phyloP scores from a whole-genome alignment of 2,888 invertebrate species.

The Spilosoma lubricipeda region DNA sequence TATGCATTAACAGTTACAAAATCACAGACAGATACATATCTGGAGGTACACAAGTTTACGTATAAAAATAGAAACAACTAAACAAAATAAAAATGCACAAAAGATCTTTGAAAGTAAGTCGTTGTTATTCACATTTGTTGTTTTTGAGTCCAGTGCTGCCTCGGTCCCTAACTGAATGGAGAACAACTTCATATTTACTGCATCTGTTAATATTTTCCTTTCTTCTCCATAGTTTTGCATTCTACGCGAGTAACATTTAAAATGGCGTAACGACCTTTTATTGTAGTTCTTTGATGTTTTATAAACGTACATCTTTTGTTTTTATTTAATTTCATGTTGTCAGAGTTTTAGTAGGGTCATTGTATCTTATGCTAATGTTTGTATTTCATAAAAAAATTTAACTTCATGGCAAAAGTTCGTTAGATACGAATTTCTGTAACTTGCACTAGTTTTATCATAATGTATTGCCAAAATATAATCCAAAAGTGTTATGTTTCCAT shows the following conservation, averaged over 20 bases:
- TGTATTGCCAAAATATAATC: too few species aligned
- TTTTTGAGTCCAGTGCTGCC: slow-evolving; percentile 4
- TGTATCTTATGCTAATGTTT: neutral
- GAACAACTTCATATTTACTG: slow-evolving; percentile 46
- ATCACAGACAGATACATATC: too few species aligned
- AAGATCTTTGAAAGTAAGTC: neutral
- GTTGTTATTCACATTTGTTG: slow-evolving; percentile 3
- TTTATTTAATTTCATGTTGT: neutral
- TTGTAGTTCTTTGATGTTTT: slow-evolving; percentile 29
- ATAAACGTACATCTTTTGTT: slow-evolving; percentile 17
- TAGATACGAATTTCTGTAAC: too few species aligned
- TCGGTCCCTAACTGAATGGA: slow-evolving; percentile 22
- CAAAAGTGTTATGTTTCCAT: too few species aligned
- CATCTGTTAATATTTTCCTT: slow-evolving; percentile 30
- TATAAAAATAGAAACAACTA: neutral
- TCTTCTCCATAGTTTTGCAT: slow-evolving; percentile 40
- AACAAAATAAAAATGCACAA: neutral
- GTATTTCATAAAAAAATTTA: neutral
- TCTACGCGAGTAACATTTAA: slow-evolving; percentile 23
- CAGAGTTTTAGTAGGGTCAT: neutral
- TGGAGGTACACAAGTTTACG: neutral
- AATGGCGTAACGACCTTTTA: slow-evolving; percentile 28
- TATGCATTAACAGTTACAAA: too few species aligned
- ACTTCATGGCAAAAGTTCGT: neutral
- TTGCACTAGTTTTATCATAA: too few species aligned